Evolutionary conservation across 2,113 vertebrate genomes (phyloP), one percentile per base, ranked within the genome.

Genomic region (Dascyllus trimaculatus): DNA sequence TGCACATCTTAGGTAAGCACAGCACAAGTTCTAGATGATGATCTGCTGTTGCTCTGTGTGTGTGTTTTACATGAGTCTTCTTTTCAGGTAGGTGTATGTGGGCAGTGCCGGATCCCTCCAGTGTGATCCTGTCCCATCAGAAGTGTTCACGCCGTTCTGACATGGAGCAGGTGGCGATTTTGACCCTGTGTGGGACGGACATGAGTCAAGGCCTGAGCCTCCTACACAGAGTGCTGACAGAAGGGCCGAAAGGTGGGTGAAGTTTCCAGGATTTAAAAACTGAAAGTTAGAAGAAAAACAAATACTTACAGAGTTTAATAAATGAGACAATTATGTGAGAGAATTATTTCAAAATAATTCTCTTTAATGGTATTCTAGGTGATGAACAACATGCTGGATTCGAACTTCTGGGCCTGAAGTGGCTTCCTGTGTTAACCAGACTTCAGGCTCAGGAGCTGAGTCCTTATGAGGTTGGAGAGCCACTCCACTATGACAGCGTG

Each of bases 391-490:
- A 65, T 21, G 49, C 14, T 3, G 77, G 81, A 43, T 94, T 95
- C 18, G 75, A 93, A 81, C 89, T 95, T 2, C 84, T 95, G 0
- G 85, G 90, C 14, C 82, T 96, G 62, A 95, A 95, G 82, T 95
- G 91, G 93, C 72, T 95, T 78, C 93, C 93, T 7, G 40, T 2
- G 1, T 89, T 95, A 21, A 93, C 86, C 43, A n/a, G 24, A 68
- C 1, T n/a, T 0, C 94, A 95, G 83, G 95, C 94, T 40, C 92
- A 80, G 68, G 95, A 93, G 48, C 53, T 95, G 2, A 96, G 91
- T 58, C 94, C 93, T 0, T 94, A 93, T 13, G 93, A 95, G 84
- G 92, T 91, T 49, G 95, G 94, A 2, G 94, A 95, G 17, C 8
- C 22, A 14, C 66, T 1, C 1, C 93, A 90, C 92, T 69, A 48